phyloP scores from a whole-genome alignment of 2,113 vertebrate genomes.

The Brienomyrus longianalis region DNA sequence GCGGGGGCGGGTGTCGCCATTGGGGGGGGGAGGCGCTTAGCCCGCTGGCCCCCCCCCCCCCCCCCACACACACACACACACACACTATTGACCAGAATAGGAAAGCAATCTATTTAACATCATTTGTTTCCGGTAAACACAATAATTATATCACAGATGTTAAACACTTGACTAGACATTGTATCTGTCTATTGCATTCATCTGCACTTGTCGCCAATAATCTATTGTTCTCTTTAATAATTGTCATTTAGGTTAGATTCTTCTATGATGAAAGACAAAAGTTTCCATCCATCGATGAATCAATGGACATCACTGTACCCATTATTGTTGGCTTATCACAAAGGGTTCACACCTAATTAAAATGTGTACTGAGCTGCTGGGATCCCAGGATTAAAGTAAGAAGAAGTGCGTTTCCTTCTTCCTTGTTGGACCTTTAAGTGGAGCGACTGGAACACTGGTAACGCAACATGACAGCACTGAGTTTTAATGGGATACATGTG shows the following conservation, averaged over 20 bases:
- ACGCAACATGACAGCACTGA: constrained; percentile 42
- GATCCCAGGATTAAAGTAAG: constrained; percentile 27
- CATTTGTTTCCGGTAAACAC: neutral
- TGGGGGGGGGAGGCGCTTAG: no score
- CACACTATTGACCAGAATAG: neutral
- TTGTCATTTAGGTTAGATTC: neutral
- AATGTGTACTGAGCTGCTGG: neutral
- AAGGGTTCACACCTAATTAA: neutral
- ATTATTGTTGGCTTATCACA: neutral
- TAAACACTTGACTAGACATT: neutral
- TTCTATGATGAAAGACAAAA: neutral
- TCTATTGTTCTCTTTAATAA: neutral
- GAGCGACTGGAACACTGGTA: constrained; percentile 55
- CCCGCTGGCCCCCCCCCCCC: neutral
- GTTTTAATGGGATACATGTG: constrained; percentile 47
- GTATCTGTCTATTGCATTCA: neutral
- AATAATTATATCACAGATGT: neutral
- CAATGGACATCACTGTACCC: neutral
- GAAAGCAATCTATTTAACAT: neutral
- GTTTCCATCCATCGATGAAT: neutral
- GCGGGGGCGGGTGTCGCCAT: no score
- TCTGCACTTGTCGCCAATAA: neutral
- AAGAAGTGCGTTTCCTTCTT: constrained; percentile 23
- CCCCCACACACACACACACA: neutral
- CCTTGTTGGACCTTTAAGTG: constrained; percentile 27